These are phyloP conservation scores for Orchesella cincta DNA, from an alignment of 1,140 invertebrate genomes.

Conservation along the genomic window DNA sequence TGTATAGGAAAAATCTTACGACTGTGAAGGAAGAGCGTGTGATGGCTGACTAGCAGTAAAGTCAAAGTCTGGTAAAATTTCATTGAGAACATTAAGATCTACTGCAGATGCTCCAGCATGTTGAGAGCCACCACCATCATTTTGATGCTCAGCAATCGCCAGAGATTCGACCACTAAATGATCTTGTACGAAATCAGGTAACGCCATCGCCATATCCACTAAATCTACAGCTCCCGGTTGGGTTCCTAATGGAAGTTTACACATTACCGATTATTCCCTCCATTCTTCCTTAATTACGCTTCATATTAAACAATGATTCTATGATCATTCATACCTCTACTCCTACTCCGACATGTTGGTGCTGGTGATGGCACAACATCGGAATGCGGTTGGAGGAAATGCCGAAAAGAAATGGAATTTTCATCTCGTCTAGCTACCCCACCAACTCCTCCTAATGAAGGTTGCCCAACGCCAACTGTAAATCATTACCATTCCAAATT, in stretches of 20 bases:
- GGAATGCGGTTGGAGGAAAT: constrained; percentile 48
- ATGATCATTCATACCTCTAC: constrained; percentile 42
- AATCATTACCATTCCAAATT: neutral
- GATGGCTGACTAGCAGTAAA: constrained; percentile 56
- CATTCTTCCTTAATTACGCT: neutral
- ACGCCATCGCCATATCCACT: constrained; percentile 51
- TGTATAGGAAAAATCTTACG: neutral
- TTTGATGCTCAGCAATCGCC: constrained; percentile 49
- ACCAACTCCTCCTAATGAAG: neutral
- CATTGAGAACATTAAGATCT: constrained; percentile 55
- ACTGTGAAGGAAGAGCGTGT: neutral
- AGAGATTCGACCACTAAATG: constrained; percentile 65
- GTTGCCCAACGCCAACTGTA: constrained; percentile 19
- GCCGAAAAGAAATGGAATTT: constrained; percentile 47
- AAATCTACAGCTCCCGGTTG: constrained; percentile 42
- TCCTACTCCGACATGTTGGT: constrained; percentile 31
- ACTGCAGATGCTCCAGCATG: constrained; percentile 55
- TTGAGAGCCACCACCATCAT: constrained; percentile 40
- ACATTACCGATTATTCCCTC: neutral
- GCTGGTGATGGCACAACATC: constrained; percentile 42
- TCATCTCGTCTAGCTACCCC: constrained; percentile 40
- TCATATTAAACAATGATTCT: too few relatives aligned
- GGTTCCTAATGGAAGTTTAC: constrained; percentile 25
- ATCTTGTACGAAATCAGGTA: constrained; percentile 66
- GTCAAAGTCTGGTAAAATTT: constrained; percentile 64